phyloP scores from a whole-genome alignment of 2,113 vertebrate species.

The Talpa occidentalis region DNA sequence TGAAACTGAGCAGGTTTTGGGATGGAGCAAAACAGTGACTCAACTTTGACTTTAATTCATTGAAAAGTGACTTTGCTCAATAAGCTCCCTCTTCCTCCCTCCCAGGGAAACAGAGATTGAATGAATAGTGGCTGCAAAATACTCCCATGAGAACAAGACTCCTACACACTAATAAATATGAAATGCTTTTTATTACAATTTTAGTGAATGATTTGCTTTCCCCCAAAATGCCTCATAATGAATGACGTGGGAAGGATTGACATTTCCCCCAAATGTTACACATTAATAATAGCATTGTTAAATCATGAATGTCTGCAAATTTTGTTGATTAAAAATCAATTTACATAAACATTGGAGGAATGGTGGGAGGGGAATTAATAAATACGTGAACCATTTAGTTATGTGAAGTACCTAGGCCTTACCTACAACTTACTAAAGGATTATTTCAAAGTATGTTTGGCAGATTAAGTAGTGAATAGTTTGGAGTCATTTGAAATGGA shows the following conservation, averaged over 20 bases:
- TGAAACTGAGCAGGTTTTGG: slow-evolving; percentile 49
- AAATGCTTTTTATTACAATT: slow-evolving; percentile 65
- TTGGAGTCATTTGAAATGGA: slow-evolving; percentile 24
- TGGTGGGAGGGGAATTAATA: neutral
- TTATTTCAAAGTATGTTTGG: neutral
- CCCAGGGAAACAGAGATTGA: slow-evolving; percentile 36
- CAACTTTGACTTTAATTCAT: slow-evolving; percentile 39
- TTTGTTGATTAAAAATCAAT: slow-evolving; percentile 55
- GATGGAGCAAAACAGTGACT: slow-evolving; percentile 57
- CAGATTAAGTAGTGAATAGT: neutral
- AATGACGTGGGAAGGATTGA: slow-evolving; percentile 38
- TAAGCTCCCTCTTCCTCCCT: neutral
- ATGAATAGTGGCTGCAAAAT: slow-evolving; percentile 64
- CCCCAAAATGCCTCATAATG: neutral
- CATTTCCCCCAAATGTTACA: slow-evolving; percentile 35
- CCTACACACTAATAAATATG: slow-evolving; percentile 70
- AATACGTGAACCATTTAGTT: slow-evolving; percentile 30
- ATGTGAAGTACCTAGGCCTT: slow-evolving; percentile 4
- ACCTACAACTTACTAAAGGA: neutral
- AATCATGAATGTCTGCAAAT: slow-evolving; percentile 15
- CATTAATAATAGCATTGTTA: neutral
- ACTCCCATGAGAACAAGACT: slow-evolving; percentile 65
- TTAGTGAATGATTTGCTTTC: slow-evolving; percentile 49
- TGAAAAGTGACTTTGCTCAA: slow-evolving; percentile 49
- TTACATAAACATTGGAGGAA: slow-evolving; percentile 18